phyloP scores from a whole-genome alignment of 1,140 invertebrate species.

The Cyclina sinensis region DNA sequence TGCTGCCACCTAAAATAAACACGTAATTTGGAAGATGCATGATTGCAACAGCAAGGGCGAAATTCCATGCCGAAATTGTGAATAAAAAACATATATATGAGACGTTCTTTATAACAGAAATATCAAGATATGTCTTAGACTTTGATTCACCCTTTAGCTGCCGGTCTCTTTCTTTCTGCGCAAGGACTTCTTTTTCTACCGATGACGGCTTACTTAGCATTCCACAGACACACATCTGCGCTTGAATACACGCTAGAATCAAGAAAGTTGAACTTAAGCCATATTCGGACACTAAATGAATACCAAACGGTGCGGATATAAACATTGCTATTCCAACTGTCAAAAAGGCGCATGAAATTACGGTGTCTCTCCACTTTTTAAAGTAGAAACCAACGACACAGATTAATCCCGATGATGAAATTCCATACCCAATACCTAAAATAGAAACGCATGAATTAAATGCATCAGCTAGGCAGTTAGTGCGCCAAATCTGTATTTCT shows the following conservation, averaged over 20 bases:
- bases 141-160: background rate
- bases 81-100: constrained; percentile 33
- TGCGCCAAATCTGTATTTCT: background rate
- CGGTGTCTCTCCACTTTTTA: background rate
- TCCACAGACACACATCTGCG: constrained; percentile 25
- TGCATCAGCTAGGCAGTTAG: background rate
- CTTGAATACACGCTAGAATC: constrained; percentile 36
- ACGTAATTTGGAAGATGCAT: constrained; percentile 52
- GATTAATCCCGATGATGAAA: background rate
- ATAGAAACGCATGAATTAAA: too few species aligned
- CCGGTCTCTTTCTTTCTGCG: background rate
- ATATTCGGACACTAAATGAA: background rate
- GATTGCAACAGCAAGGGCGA: background rate
- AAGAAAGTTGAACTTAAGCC: constrained; percentile 16
- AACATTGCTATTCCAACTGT: constrained; percentile 42
- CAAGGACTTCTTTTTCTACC: constrained; percentile 21
- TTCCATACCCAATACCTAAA: constrained; percentile 29
- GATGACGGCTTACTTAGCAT: constrained; percentile 9
- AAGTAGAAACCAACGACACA: constrained; percentile 53
- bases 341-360: background rate
- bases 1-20: background rate
- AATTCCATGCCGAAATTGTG: constrained; percentile 45
- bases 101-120: background rate
- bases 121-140: constrained; percentile 31
- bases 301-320: constrained; percentile 25